These are phyloP conservation scores for Artibeus lituratus DNA, from an alignment of 2,797 vertebrate species.

Conservation along the genomic window DNA sequence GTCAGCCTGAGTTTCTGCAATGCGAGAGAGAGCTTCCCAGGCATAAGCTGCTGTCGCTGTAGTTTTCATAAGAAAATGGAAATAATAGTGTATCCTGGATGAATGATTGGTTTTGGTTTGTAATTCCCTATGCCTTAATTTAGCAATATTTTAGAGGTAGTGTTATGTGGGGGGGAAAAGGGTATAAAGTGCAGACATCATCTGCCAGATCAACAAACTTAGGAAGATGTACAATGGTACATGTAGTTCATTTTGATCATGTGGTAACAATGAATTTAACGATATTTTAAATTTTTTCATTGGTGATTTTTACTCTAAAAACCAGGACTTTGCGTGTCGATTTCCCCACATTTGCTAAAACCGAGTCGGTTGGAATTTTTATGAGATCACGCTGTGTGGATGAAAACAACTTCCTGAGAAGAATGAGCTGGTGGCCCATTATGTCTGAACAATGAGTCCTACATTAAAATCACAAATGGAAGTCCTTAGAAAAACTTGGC, in stretches of 20 bases:
- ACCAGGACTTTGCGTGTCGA: not conserved
- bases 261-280: not conserved
- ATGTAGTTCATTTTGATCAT: not conserved
- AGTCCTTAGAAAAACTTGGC: not conserved
- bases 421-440: not conserved
- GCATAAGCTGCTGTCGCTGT: not conserved
- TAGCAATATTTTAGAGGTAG: not conserved
- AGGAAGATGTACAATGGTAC: not conserved
- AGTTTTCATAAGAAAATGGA: conserved; percentile 37
- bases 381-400: not conserved
- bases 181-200: not conserved
- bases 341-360: not conserved
- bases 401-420: not conserved
- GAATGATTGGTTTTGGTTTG: not conserved
- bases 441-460: not conserved
- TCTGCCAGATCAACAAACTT: not conserved
- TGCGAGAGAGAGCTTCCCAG: not conserved
- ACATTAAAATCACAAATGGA: not conserved
- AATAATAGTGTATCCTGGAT: not conserved
- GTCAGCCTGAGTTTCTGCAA: not conserved
- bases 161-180: not conserved
- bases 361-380: not conserved
- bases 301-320: not conserved
- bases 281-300: not conserved
- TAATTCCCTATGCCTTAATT: not conserved